Base-by-base conservation (phyloP, 2,888 invertebrate species). In the Trissolcus japonicus region DNA sequence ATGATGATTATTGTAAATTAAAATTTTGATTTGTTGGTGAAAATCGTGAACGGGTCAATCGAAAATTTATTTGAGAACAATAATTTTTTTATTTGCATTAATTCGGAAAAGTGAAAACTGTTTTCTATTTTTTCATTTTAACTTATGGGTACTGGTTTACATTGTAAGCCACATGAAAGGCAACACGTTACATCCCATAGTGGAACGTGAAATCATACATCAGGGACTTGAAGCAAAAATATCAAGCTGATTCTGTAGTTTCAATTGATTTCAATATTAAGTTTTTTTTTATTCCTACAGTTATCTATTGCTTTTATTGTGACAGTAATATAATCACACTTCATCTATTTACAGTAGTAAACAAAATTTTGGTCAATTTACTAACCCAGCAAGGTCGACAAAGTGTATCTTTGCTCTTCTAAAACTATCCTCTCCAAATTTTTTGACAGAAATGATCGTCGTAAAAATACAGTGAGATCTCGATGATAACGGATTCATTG, bases 391-490 rank as follows among this genome's bases (percentile, higher is more conserved):
- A 46, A 92, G 86, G 84, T 91, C 91, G 9, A 91, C 91, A 16
- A 91, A 82, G 83, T 91, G 90, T 72, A 91, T 85, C 84, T 92
- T 92, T 1, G 91, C 91, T 76, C 88, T 86, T 43, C 86, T 85
- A 35, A 89, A 86, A 74, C 83, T 86, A 55, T 89, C 84, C 14
- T 86, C 83, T 6, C 83, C 83, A 9, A 86, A 81, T 68, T 86
- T 86, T 57, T 87, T 88, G 25, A 86, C 84, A 3, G 89, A 87
- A 2, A 91, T 80, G 67, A 90, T 88, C 53, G 91, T 88, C n/a
- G 91, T 91, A 81, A 91, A 91, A 75, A 91, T 90, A 79, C 91
- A 91, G 79, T 92, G 91, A 0, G 91, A 91, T 81, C 92, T 88
- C 3, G 91, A 91, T 0, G 91, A 91, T 69, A 87, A 89, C 51